These are phyloP conservation scores for Nycteola revayana DNA, from an alignment of 2,888 invertebrate species.

Conservation along the genomic window DNA sequence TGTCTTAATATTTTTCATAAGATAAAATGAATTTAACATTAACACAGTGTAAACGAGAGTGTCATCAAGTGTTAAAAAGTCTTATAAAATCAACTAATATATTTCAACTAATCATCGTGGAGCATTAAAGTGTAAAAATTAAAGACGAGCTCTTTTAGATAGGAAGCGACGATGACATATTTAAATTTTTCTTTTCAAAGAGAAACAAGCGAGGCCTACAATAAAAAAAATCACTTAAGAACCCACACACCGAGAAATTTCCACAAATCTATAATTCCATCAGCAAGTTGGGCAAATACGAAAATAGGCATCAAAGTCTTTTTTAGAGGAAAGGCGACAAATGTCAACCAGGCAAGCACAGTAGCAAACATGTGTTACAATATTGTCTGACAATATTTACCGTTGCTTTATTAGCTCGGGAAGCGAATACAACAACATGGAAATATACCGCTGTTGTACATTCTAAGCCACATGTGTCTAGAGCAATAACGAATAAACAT, in stretches of 20 bases:
- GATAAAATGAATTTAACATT: constrained; percentile 42
- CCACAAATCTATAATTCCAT: constrained; percentile 78
- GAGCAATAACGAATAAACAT: too few species aligned
- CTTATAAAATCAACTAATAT: constrained; percentile 41
- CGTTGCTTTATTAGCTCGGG: constrained; percentile 70
- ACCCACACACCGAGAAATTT: constrained; percentile 71
- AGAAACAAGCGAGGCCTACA: constrained; percentile 56
- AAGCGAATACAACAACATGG: constrained; percentile 60
- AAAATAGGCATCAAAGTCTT: constrained; percentile 81
- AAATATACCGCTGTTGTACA: constrained; percentile 56
- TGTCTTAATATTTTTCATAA: constrained; percentile 32
- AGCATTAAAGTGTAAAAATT: constrained; percentile 61
- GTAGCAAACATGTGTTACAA: constrained; percentile 76
- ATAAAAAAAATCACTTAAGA: constrained; percentile 63
- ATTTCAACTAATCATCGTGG: constrained; percentile 49
- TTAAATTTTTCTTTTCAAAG: constrained; percentile 72
- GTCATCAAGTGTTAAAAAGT: constrained; percentile 46
- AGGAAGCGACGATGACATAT: constrained; percentile 76
- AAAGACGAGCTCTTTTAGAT: constrained; percentile 57
- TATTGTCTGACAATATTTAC: constrained; percentile 79
- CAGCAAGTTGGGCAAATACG: constrained; percentile 71
- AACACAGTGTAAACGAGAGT: constrained; percentile 46
- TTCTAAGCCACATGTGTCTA: too few species aligned
- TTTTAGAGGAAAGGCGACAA: constrained; percentile 75
- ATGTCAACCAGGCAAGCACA: constrained; percentile 68